Evolutionary conservation across 2,888 invertebrate species (phyloP).

Genomic region (Drosophila sordidapex): DNA sequence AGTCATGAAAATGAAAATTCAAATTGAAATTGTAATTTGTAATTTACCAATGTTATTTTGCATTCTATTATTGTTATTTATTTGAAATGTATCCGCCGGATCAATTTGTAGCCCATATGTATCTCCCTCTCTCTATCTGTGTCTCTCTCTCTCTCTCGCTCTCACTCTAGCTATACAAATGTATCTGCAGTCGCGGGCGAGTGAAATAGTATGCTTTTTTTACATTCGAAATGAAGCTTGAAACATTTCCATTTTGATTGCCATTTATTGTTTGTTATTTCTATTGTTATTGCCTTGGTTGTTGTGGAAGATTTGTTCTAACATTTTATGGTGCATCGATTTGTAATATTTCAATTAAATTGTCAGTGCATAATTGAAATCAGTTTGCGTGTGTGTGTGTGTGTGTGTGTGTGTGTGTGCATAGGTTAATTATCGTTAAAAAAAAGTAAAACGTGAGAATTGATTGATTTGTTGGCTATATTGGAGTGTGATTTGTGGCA

Average conservation of each 20-base stretch:
- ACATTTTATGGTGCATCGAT: constrained; percentile 76
- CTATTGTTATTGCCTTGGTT: constrained; percentile 35
- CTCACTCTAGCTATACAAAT: neutral
- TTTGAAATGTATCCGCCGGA: constrained; percentile 78
- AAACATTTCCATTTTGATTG: constrained; percentile 73
- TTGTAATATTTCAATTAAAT: constrained; percentile 77
- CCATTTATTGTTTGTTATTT: constrained; percentile 61
- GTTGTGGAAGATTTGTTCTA: constrained; percentile 71
- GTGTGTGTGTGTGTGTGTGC: constrained; percentile 7
- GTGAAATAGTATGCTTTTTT: constrained; percentile 26
- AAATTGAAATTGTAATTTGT: constrained; percentile 53
- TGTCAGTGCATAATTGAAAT: constrained; percentile 68
- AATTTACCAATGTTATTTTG: constrained; percentile 60
- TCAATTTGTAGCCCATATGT: constrained; percentile 59
- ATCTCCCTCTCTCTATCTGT: neutral
- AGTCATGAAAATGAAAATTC: constrained; percentile 69
- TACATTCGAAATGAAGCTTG: constrained; percentile 66
- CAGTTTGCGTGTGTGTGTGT: constrained; percentile 13
- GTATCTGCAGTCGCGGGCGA: neutral
- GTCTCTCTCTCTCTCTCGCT: no score
- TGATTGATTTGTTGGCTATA: constrained; percentile 40
- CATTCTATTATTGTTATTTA: constrained; percentile 67
- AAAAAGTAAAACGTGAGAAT: constrained; percentile 30
- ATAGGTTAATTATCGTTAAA: constrained; percentile 50
- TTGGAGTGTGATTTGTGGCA: constrained; percentile 13